Percentiles rank a stretch among this genome's conserved stretches.
Evolutionary conservation across 1,140 invertebrate species (phyloP).

Genomic region (Pogonognathellus flavescens): DNA sequence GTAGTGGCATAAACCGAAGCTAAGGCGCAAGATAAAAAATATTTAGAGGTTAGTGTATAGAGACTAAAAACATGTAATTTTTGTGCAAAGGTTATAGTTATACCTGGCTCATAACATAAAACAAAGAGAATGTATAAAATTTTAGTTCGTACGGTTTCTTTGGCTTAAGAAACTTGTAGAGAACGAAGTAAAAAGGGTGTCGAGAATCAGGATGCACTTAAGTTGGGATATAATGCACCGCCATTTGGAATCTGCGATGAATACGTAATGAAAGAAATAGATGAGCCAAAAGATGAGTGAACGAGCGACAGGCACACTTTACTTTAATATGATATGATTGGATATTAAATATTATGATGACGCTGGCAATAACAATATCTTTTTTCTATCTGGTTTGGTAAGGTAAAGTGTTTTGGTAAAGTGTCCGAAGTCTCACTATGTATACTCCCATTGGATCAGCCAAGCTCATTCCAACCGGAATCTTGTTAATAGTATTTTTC

Average conservation of each 20-base stretch:
- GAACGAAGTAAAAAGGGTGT: slow-evolving; percentile 12
- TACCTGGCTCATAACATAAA: not conserved
- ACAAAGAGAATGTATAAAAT: slow-evolving; percentile 5
- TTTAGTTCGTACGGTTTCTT: not conserved
- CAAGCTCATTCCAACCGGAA: not conserved
- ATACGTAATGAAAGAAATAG: slow-evolving; percentile 34
- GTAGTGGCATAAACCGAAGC: not conserved
- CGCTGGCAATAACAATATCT: not conserved
- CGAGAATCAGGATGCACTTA: not conserved
- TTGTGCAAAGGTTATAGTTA: slow-evolving; percentile 1
- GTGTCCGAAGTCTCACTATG: too few relatives aligned
- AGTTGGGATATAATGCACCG: not conserved
- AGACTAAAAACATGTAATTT: slow-evolving; percentile 23
- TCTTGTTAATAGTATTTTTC: slow-evolving; percentile 12
- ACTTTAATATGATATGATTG: slow-evolving; percentile 36
- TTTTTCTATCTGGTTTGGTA: too few relatives aligned
- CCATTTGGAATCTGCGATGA: slow-evolving; percentile 20
- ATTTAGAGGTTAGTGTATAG: not conserved
- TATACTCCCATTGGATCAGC: not conserved
- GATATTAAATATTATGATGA: slow-evolving; percentile 13
- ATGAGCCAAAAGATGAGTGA: slow-evolving; percentile 7
- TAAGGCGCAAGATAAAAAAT: not conserved
- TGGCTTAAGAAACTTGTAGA: not conserved
- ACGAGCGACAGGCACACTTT: slow-evolving; percentile 41
- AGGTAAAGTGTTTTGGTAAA: too few relatives aligned